These are phyloP conservation scores for Propithecus deckenii DNA, from an alignment of 2,797 vertebrate genomes.

Conservation along the genomic window DNA sequence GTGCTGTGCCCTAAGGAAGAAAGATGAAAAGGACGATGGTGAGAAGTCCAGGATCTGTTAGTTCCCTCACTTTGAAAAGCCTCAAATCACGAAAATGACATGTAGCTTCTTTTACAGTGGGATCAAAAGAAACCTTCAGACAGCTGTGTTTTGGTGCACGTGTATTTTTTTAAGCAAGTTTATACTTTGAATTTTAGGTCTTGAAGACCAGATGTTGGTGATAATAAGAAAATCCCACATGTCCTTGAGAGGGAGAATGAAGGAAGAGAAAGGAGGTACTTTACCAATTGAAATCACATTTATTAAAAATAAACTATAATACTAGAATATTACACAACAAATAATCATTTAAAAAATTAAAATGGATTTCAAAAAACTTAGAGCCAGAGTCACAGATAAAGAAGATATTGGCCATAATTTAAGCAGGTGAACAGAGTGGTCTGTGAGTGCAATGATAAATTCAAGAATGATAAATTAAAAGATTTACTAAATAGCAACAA, in stretches of 20 bases:
- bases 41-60: conserved; percentile 58
- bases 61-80: conserved; percentile 63
- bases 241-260: not conserved
- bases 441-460: not conserved
- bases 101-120: conserved; percentile 70
- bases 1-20: conserved; percentile 26
- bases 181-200: conserved; percentile 56
- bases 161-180: conserved; percentile 73
- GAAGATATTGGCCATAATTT: not conserved
- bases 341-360: not conserved
- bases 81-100: conserved; percentile 76
- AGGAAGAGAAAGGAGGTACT: not conserved
- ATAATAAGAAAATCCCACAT: conserved; percentile 44
- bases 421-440: not conserved
- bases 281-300: conserved; percentile 9
- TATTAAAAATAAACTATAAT: not conserved
- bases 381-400: not conserved
- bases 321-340: not conserved
- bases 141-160: conserved; percentile 76
- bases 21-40: conserved; percentile 65
- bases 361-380: not conserved
- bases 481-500: not conserved
- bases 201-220: conserved; percentile 71
- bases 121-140: conserved; percentile 77
- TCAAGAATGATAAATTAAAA: not conserved